Evolutionary conservation across 2,888 invertebrate species (phyloP).

Genomic region (Acanthacorydalis orientalis): DNA sequence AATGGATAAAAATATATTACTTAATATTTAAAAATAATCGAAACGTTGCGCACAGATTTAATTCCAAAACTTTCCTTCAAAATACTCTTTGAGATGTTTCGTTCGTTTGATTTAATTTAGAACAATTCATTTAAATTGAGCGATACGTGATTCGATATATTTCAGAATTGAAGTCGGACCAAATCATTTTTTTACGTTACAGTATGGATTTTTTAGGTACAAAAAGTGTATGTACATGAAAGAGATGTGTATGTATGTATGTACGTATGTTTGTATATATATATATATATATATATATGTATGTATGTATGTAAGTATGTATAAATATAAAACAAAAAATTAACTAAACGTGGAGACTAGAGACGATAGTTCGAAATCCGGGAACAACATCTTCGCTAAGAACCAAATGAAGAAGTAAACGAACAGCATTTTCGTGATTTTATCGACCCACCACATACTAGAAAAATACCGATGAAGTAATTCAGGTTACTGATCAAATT

Average conservation of each 20-base stretch:
- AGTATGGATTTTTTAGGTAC: background rate
- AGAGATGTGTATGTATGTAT: background rate
- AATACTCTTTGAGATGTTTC: too few relatives aligned
- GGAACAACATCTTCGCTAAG: conserved; percentile 15
- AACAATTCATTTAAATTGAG: background rate
- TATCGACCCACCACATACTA: conserved; percentile 81
- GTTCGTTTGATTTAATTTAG: too few relatives aligned
- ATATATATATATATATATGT: conserved; percentile 2
- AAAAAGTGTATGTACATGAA: too few relatives aligned
- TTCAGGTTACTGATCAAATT: too few relatives aligned
- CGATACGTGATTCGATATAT: background rate
- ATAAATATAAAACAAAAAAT: background rate
- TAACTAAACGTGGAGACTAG: background rate
- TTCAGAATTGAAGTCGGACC: background rate
- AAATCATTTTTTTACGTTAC: background rate
- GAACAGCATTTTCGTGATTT: conserved; percentile 50
- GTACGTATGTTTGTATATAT: background rate
- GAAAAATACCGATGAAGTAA: conserved; percentile 19
- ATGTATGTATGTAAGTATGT: background rate
- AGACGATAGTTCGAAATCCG: background rate
- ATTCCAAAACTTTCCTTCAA: too few relatives aligned
- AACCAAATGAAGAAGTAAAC: conserved; percentile 43
- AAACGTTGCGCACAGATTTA: too few relatives aligned
- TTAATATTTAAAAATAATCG: too few relatives aligned
- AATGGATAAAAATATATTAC: too few relatives aligned